Evolutionary conservation across 2,113 vertebrate genomes (phyloP), one percentile per base, ranked within the genome.

Genomic region (Bettongia penicillata): DNA sequence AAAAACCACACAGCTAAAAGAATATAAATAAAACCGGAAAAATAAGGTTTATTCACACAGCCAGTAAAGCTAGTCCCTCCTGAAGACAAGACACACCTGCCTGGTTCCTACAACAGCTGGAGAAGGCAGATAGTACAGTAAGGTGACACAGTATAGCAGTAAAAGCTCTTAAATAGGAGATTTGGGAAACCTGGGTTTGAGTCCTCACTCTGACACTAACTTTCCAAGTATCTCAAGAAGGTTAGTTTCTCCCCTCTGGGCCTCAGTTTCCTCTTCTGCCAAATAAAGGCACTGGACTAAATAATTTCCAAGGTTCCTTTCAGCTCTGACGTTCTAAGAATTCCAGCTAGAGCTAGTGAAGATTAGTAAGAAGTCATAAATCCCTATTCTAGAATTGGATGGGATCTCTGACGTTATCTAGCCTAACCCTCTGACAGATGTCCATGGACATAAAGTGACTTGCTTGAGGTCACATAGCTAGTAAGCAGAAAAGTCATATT

Each of bases 1-100:
- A 51, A 97, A 96, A 96, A 91, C 37, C 77, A 89, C 89, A 95
- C 50, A 96, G 37, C 37, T 94, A 97, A 92, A 48, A 89, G 51
- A 96, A 92, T 91, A 97, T 6, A 93, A 10, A 57, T 94, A 53
- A 84, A 84, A 94, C 89, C 2, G 94, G 93, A 95, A 89, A 97
- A 93, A 92, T 51, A 89, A 93, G 6, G n/a, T 89, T 95, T 91
- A 93, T 57, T 97, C 84, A 93, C 16, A 31, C 61, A 84, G 91
- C 23, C 47, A 95, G 93, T 94, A 91, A 50, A 11, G 6, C n/a
- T 91, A 57, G 96, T 49, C 37, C 77, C 91, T 92, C 22, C 24
- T 92, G 77, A 89, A 91, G 96, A 23, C 47, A 51, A 92, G 24
- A 91, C 53, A 11, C 49, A 95, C 95, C 22, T 55, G 37, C 7